Percentiles rank a stretch among this genome's conserved stretches.
Evolutionary conservation across 2,888 invertebrate genomes (phyloP).

Genomic region (Acleris cristana): DNA sequence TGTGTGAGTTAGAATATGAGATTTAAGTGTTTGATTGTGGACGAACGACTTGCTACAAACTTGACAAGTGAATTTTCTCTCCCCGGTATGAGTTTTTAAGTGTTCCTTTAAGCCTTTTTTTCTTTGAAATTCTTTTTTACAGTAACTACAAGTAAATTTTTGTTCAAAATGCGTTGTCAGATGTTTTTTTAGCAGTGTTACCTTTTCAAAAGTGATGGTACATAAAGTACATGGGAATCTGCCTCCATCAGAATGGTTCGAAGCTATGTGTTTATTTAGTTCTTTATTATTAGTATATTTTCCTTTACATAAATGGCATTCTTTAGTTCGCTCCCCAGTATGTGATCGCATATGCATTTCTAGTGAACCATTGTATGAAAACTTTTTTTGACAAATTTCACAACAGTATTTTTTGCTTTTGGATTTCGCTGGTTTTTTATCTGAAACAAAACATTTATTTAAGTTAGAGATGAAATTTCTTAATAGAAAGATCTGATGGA

Average conservation of each 20-base stretch:
- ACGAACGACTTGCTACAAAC: constrained; percentile 53
- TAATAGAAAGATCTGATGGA: too few species aligned
- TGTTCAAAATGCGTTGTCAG: constrained; percentile 61
- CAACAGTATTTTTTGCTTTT: constrained; percentile 48
- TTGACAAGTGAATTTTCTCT: constrained; percentile 62
- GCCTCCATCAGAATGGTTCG: constrained; percentile 53
- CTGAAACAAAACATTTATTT: constrained; percentile 36
- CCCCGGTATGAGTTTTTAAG: constrained; percentile 69
- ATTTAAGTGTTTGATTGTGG: constrained; percentile 73
- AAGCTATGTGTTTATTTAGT: constrained; percentile 62
- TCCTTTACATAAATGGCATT: constrained; percentile 61
- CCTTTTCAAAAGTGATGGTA: constrained; percentile 57
- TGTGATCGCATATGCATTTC: constrained; percentile 58
- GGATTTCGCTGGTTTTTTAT: constrained; percentile 39
- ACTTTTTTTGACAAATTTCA: constrained; percentile 52
- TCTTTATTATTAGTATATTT: constrained; percentile 63
- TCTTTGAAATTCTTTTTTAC: constrained; percentile 64
- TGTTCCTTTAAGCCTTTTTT: constrained; percentile 73
- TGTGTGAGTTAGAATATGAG: constrained; percentile 71
- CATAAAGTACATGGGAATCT: constrained; percentile 64
- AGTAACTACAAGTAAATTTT: constrained; percentile 64
- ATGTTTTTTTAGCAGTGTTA: constrained; percentile 64
- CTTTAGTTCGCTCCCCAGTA: constrained; percentile 61
- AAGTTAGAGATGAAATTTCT: background rate
- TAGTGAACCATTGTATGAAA: constrained; percentile 56